These are phyloP conservation scores for Ischnus inquisitorius DNA, from an alignment of 2,888 invertebrate species.

Conservation along the genomic window DNA sequence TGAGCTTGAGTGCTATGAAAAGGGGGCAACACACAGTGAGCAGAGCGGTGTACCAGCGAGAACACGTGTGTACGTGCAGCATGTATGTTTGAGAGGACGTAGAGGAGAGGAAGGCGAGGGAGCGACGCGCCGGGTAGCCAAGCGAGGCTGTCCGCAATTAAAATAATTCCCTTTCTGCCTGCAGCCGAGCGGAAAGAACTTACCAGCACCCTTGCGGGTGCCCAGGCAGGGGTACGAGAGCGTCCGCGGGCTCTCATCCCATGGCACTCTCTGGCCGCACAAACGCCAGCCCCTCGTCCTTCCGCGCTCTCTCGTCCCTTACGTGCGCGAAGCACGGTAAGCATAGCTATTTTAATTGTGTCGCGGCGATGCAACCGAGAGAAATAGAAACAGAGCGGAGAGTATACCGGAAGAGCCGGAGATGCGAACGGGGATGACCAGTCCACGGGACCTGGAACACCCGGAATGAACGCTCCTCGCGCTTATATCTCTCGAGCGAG, in stretches of 20 bases:
- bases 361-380: constrained; percentile 77
- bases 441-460: constrained; percentile 34
- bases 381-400: constrained; percentile 63
- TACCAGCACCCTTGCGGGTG: constrained; percentile 83
- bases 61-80: constrained; percentile 12
- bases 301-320: constrained; percentile 46
- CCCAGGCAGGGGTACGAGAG: constrained; percentile 72
- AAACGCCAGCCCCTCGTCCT: constrained; percentile 49
- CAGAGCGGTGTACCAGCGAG: constrained; percentile 9
- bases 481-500: constrained; percentile 36
- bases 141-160: constrained; percentile 85
- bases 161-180: constrained; percentile 86
- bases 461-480: constrained; percentile 57
- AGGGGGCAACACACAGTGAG: constrained; percentile 53
- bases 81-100: constrained; percentile 48
- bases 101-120: constrained; percentile 53
- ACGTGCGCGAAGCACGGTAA: constrained; percentile 74
- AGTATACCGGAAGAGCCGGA: constrained; percentile 25
- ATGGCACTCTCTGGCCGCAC: constrained; percentile 54
- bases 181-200: constrained; percentile 86
- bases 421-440: constrained; percentile 57
- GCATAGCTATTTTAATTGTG: constrained; percentile 85
- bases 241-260: constrained; percentile 47
- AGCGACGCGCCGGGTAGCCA: constrained; percentile 79
- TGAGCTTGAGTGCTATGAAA: constrained; percentile 66